Percentiles rank a stretch among this genome's conserved stretches.
phyloP scores from a whole-genome alignment of 2,888 invertebrate genomes.

The Cheilosia soror region DNA sequence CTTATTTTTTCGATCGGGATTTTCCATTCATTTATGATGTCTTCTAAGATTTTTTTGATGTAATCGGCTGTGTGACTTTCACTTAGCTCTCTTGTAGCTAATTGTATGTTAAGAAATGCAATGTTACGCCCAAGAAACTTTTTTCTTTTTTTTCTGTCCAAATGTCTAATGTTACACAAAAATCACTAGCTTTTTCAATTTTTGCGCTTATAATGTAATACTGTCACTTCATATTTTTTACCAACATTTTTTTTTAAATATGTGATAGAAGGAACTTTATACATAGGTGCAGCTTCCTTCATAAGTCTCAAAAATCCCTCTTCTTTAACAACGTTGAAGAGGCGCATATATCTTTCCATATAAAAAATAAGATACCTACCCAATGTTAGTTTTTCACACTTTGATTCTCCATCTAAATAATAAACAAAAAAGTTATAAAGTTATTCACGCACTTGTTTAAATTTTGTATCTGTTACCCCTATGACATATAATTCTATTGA shows the following conservation, averaged over 20 bases:
- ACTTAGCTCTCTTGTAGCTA: background rate
- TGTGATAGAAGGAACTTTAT: background rate
- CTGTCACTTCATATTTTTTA: background rate
- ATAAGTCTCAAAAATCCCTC: conserved; percentile 2
- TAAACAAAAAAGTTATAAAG: no score
- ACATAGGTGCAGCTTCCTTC: background rate
- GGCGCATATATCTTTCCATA: no score
- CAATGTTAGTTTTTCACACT: no score
- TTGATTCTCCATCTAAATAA: no score
- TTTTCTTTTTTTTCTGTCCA: background rate
- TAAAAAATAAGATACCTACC: no score
- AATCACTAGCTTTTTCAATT: conserved; percentile 2
- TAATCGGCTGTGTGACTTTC: conserved; percentile 2
- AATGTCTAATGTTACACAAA: background rate
- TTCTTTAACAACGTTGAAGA: background rate
- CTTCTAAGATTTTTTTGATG: background rate
- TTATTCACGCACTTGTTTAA: no score
- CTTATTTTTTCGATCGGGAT: background rate
- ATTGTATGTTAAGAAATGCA: no score
- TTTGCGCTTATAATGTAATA: background rate
- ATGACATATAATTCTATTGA: background rate
- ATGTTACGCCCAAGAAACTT: background rate
- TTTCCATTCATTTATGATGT: background rate
- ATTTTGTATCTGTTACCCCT: no score
- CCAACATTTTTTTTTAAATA: background rate